Evolutionary conservation across 2,113 vertebrate genomes (phyloP), one percentile per base, ranked within the genome.

Genomic region (Sminthopsis crassicaudata): DNA sequence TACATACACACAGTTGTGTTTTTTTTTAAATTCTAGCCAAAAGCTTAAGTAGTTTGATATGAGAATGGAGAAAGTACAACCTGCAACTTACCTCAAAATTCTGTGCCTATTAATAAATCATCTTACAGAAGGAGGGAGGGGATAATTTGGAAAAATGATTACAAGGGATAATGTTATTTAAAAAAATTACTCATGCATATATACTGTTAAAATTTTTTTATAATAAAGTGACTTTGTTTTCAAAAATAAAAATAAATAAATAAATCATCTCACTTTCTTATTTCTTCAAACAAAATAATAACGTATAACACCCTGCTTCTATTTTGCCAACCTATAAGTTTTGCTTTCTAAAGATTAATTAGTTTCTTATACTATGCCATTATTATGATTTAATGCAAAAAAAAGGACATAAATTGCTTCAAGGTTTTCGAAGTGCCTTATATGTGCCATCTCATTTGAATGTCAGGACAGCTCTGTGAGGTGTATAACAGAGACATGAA

Each of bases 291-390:
- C 9, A 89, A n/a, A 84, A 84, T 42, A 42, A 42, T 42, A 48
- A 42, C 7, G n/a, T 2, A 19, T 84, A 84, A 3, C 19, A 42
- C 89, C 93, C 57, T 95, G 96, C 42, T 93, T 91, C 89, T 91
- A 48, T 95, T 95, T 94, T 50, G 46, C 76, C 84, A 89, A 92
- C 25, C 52, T n/a, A 50, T 16, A n/a, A 89, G 7, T 26, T 96
- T 92, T 89, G 88, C 23, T 51, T 67, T 19, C 27, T 94, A 55
- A 67, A 53, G 89, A 22, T 48, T 53, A 94, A 22, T 48, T 53
- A 94, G 23, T 90, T 88, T 90, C 53, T 91, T n/a, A 24, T 91
- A n/a, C 27, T 42, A 23, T 84, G 67, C 30, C 12, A 67, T 36
- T 67, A 36, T 67, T 67, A 42, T 42, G 16, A 42, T 22, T 84